Base-by-base conservation (phyloP, 2,113 vertebrate species). In the Periophthalmus modestus region DNA sequence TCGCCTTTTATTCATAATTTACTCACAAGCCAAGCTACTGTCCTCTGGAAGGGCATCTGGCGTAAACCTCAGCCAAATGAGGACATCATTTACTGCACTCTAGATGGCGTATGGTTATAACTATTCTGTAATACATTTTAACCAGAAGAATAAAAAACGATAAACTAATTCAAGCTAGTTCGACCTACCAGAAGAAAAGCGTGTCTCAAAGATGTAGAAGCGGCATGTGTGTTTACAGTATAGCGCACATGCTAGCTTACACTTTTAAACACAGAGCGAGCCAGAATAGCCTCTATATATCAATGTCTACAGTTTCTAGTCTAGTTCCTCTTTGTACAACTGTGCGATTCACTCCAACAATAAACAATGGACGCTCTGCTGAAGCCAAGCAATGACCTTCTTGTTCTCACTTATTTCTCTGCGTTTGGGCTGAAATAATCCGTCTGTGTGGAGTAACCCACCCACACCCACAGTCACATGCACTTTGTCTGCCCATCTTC, bases 391-490 rank as follows among this genome's bases (percentile, higher is more conserved):
- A 74, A 81, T n/a, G 18, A 33, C 66, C 68, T 39, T 90, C 33
- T 89, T 90, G 89, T 88, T 83, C 85, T 21, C 65, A 63, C 52
- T 80, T 73, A 84, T 83, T 78, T 82, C 77, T 23, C 55, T 34
- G 46, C 66, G 58, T 3, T 72, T 65, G 70, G 69, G n/a, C 78
- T 67, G 78, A 84, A 82, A 80, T 63, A 47, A 79, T 79, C 69
- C 76, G 69, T 84, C 55, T 82, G 75, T 86, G 59, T 77, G 71
- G 77, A 72, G 82, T 72, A 3, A 71, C 50, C 7, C 5, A 80
- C 77, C 86, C 89, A 87, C 86, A 80, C 47, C 28, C 77, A 90
- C 75, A 88, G 62, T 55, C 81, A 73, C 81, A 82, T 88, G 89
- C 89, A 78, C 50, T 1, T 76, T 84, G 71, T 66, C 69, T 59